Base-by-base conservation (phyloP, 2,888 invertebrate genomes). In the Rhabditoides inermis region DNA sequence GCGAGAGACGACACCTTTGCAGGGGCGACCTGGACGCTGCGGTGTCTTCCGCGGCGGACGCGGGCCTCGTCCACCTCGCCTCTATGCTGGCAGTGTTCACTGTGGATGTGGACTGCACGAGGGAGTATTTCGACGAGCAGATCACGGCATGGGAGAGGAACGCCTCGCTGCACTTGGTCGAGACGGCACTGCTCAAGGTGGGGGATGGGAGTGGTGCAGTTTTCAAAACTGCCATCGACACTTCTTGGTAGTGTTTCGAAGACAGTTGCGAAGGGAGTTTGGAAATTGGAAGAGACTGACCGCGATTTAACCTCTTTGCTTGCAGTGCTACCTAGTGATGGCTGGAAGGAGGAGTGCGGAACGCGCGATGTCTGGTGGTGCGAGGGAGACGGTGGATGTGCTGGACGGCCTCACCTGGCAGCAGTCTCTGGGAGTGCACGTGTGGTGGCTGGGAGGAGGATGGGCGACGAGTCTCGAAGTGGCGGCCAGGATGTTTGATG, bases 371-470 rank as follows among this genome's bases (percentile, higher is more conserved):
- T 45, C 52, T 2, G 53, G 55, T 2, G 53, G 55, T n/a, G 45
- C 45, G n/a, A 42, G 28, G 2, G 45, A 49, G 18, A 36, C 46
- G n/a, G 48, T 66, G 36, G 60, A 60, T 42, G 59, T 60, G 35
- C 47, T 63, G 25, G 65, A 63, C 25, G 59, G 59, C 5, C 55
- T 66, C 3, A 47, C 48, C 27, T 66, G 65, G 65, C 58, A 56
- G 22, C 61, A 63, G 50, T 52, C 61, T 3, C 47, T 63, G 23
- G 63, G 63, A n/a, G 15, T 61, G 15, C 58, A 61, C 37, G 46
- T 63, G 25, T 63, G 63, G 63, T 63, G 51, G 41, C 47, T 61
- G 3, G 51, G 63, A 2, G 46, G 52, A 5, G 55, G 53, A 53
- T 23, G 51, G 49, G 32, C 59, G 30, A 53, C 61, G 39, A 56